Evolutionary conservation across 2,113 vertebrate species (phyloP), one percentile per base, ranked within the genome.

Genomic region (Saccopteryx bilineata): DNA sequence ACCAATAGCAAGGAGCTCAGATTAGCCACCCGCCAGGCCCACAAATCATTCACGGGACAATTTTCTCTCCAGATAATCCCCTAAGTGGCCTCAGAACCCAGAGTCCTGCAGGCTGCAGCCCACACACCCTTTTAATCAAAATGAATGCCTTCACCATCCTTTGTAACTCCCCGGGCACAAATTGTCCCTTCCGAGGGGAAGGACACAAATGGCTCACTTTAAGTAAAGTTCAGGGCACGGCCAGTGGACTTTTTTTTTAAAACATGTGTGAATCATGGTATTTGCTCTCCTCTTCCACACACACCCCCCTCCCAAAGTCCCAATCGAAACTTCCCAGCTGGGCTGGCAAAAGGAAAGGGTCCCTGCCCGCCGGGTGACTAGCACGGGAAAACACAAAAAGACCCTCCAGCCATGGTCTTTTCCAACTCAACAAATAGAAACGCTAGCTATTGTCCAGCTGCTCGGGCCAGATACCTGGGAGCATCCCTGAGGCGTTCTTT

Each of bases 1-100:
- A 2, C 69, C 71, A 12, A 10, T 74, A 33, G 69, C 82, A 50
- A 54, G 74, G 78, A 31, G 39, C 61, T 9, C 10, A 2, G 52
- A 52, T 50, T 1, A 56, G 93, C 65, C n/a, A 18, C 18, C 79
- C 33, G 1, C 63, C 17, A 26, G 4, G 69, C 79, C 79, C 93
- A 75, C 85, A 21, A 54, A 60, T 48, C 93, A 54, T 1, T 71
- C 86, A 14, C 1, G 0, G 63, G 72, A 58, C 82, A 68, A 46
- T 87, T 71, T 91, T 69, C 92, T 92, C 89, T 75, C 82, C 52
- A 87, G 86, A 83, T 75, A 74, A 89, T 90, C 92, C 90, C 66
- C 58, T 89, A 86, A 93, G 72, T 56, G 74, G 82, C 85, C 91
- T 88, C 56, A 11, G 76, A 93, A 90, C 33, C 0, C 24, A 23